phyloP scores from a whole-genome alignment of 2,797 vertebrate species.

The Fundulus diaphanus region DNA sequence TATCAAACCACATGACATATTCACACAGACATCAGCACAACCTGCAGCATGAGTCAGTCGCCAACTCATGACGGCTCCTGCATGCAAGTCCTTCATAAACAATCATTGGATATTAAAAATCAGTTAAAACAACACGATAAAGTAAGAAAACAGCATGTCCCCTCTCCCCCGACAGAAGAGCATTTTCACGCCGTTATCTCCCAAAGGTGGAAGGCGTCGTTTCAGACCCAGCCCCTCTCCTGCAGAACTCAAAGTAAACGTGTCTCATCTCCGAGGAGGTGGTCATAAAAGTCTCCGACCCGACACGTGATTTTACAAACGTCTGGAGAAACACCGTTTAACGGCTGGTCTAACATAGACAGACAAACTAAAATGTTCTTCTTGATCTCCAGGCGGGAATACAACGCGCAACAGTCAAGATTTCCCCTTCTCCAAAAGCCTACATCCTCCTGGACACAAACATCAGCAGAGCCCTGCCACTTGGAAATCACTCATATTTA shows the following conservation, averaged over 20 bases:
- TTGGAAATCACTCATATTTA: slow-evolving; percentile 88
- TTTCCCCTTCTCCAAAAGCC: slow-evolving; percentile 54
- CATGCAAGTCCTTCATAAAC: slow-evolving; percentile 71
- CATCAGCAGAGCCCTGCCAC: slow-evolving; percentile 28
- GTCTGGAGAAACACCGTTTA: slow-evolving; percentile 31
- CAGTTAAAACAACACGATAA: slow-evolving; percentile 73
- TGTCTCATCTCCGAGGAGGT: slow-evolving; percentile 33
- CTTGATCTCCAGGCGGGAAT: slow-evolving; percentile 51
- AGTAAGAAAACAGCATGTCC: slow-evolving; percentile 63
- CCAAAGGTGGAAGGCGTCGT: slow-evolving; percentile 33
- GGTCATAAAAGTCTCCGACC: slow-evolving; percentile 19
- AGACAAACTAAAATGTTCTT: slow-evolving; percentile 42
- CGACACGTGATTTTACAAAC: slow-evolving; percentile 26
- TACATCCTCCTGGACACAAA: slow-evolving; percentile 49
- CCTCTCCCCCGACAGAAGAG: slow-evolving; percentile 37
- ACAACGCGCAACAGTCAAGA: slow-evolving; percentile 61
- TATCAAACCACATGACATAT: slow-evolving; percentile 52
- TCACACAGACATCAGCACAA: slow-evolving; percentile 53
- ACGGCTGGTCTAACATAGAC: slow-evolving; percentile 38
- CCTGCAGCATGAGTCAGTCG: slow-evolving; percentile 46
- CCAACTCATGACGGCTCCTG: slow-evolving; percentile 31
- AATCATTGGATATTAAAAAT: slow-evolving; percentile 65
- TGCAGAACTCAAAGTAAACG: slow-evolving; percentile 18
- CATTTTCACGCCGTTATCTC: slow-evolving; percentile 37
- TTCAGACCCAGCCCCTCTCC: slow-evolving; percentile 37